Base-by-base conservation (phyloP, 1,140 invertebrate species). In the Colletes latitarsis region DNA sequence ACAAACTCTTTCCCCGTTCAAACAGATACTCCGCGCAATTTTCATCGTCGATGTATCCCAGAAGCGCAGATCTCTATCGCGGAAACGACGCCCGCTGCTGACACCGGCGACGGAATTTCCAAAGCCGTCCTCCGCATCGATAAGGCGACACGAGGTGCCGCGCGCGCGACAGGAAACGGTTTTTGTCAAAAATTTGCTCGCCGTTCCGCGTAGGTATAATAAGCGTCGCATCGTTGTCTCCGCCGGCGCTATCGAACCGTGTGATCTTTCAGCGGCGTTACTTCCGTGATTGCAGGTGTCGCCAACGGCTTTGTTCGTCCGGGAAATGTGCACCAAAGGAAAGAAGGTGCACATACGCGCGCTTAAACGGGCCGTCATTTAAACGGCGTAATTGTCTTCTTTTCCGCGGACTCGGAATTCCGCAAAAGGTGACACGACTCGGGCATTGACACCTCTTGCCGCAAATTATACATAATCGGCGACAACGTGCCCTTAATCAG, bases 401-500 rank as follows among this genome's bases (percentile, higher is more conserved):
- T 77, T 69, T 30, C 73, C 79, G 63, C 57, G 66, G 14, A 6
- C 3, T 12, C 21, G 58, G 41, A 70, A 58, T 64, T 67, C 14
- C 14, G 69, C 0, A 14, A n/a, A 57, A 46, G 10, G n/a, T 21
- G 57, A 71, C 43, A 39, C 15, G 6, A 3, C 0, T 4, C 43
- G 46, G n/a, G 41, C 60, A 30, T 74, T 74, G 39, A 30, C 71
- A 19, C 63, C 30, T 75, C 6, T 17, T 58, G 10, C 6, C 72
- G 78, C 77, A 85, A 85, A 85, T 85, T 84, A 77, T 53, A 77
- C 60, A 77, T 84, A 85, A 85, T 82, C 62, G 46, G 55, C 17
- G 39, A 6, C 53, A 0, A 52, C 30, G 30, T 30, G 30, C 2
- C 30, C 30, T 30, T 2, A 30, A 30, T 0, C 30, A 30, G 30